phyloP scores from a whole-genome alignment of 2,888 invertebrate genomes.

The Phengaris alcon region DNA sequence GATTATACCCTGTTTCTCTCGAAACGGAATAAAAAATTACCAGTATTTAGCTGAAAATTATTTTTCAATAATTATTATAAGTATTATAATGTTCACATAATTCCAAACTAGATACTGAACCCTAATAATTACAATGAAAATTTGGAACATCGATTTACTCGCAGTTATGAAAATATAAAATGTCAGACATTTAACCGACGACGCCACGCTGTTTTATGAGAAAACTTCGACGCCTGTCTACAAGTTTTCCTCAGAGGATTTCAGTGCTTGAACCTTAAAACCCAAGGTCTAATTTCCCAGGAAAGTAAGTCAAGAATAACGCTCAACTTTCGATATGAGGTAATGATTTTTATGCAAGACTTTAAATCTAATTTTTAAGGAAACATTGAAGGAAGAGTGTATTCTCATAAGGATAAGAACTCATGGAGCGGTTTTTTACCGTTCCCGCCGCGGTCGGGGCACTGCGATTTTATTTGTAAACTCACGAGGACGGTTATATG shows the following conservation, averaged over 20 bases:
- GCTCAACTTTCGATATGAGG: conserved; percentile 1
- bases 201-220: conserved; percentile 52
- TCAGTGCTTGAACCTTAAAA: not conserved
- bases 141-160: not conserved
- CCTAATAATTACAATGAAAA: not conserved
- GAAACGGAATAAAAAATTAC: too few relatives aligned
- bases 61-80: too few relatives aligned
- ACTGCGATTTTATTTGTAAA: too few relatives aligned
- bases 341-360: conserved; percentile 1
- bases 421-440: too few relatives aligned
- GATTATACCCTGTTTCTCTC: too few relatives aligned
- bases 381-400: not conserved
- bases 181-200: conserved; percentile 37
- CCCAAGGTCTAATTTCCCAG: not conserved
- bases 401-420: not conserved
- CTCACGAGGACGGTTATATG: too few relatives aligned
- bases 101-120: not conserved
- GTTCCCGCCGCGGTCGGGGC: too few relatives aligned
- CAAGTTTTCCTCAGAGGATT: conserved; percentile 6
- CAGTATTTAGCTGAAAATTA: too few relatives aligned
- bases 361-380: not conserved
- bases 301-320: not conserved
- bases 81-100: too few relatives aligned
- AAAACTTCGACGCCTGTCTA: conserved; percentile 47
- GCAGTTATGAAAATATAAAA: conserved; percentile 32